phyloP scores from a whole-genome alignment of 2,113 vertebrate genomes.

The Gambusia affinis region DNA sequence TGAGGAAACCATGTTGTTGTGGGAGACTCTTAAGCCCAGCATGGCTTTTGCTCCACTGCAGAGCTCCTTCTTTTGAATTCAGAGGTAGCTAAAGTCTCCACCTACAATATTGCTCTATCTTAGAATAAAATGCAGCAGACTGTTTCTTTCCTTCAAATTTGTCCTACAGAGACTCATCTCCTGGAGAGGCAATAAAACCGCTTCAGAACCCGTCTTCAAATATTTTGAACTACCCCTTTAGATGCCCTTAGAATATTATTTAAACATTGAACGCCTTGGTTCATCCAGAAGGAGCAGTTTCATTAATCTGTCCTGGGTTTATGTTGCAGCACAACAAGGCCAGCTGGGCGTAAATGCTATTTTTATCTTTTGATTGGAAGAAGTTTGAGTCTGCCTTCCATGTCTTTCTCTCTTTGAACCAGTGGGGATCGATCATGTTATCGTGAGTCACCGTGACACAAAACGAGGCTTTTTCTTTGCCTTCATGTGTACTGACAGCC shows the following conservation, averaged over 20 bases:
- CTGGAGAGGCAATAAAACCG: neutral
- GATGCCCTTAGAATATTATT: neutral
- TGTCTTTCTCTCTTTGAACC: constrained; percentile 43
- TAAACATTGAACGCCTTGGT: constrained; percentile 34
- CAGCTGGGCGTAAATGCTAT: constrained; percentile 60
- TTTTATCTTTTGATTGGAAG: constrained; percentile 65
- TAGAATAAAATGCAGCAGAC: neutral
- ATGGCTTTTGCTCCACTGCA: too few species aligned
- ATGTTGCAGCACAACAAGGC: constrained; percentile 49
- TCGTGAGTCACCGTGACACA: constrained; percentile 62
- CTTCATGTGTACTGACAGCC: constrained; percentile 32
- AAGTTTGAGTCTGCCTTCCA: constrained; percentile 35
- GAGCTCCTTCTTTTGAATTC: too few species aligned
- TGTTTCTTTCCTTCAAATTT: too few species aligned
- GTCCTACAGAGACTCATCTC: neutral
- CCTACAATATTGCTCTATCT: neutral
- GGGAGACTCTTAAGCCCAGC: too few species aligned
- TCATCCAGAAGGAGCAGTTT: constrained; percentile 38
- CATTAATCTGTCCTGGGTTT: constrained; percentile 27
- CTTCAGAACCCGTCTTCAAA: neutral
- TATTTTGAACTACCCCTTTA: neutral
- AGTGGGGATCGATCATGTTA: constrained; percentile 46
- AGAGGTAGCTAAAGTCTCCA: too few species aligned
- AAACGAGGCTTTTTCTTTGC: constrained; percentile 48
- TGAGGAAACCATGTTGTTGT: too few species aligned